Evolutionary conservation across 2,113 vertebrate species (phyloP), one percentile per base, ranked within the genome.

Genomic region (Podilymbus podiceps): DNA sequence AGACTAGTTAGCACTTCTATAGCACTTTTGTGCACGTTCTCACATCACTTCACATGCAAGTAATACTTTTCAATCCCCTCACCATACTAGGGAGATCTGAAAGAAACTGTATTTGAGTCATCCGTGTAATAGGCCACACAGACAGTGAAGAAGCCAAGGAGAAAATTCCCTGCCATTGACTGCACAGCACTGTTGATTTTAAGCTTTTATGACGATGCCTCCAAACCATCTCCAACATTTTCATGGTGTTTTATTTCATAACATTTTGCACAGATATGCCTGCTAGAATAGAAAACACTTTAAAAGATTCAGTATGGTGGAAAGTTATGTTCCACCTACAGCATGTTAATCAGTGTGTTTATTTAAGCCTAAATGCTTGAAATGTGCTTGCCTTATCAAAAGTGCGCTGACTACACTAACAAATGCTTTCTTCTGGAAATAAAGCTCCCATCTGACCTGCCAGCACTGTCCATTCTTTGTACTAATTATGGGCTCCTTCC

Each of bases 1-100:
- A 93, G 58, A 82, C 66, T 50, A 88, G 89, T 97, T 97, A 96
- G 81, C 84, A 47, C 96, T 96, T 95, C 92, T 85, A 87, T 58
- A 96, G 71, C 31, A 30, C 77, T 94, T 84, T 79, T 50, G 56
- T 88, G 49, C 55, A 31, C 3, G 8, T 25, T 79, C 31, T 89
- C 73, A 89, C 55, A 78, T 71, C 58, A 55, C 58, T 93, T 95
- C 53, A 53, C 42, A 6, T 80, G 55, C 81, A 77, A 88, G 59
- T 28, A 67, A 59, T 79, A 40, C 38, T 88, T 88, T 85, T 9
- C 42, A 76, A 27, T 79, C 22, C 28, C 12, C 22, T 87, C 25
- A n/a, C 23, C 5, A 0, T 17, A 42, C 22, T 23, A 38, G 19
- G 22, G 23, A 90, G 18, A 47, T 56, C 28, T 75, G 80, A 62